A percentile compares a stretch with the other conserved stretches of the same genome.
These are phyloP conservation scores for Hemichromis elongatus DNA, from an alignment of 2,113 vertebrate genomes.

Conservation along the genomic window DNA sequence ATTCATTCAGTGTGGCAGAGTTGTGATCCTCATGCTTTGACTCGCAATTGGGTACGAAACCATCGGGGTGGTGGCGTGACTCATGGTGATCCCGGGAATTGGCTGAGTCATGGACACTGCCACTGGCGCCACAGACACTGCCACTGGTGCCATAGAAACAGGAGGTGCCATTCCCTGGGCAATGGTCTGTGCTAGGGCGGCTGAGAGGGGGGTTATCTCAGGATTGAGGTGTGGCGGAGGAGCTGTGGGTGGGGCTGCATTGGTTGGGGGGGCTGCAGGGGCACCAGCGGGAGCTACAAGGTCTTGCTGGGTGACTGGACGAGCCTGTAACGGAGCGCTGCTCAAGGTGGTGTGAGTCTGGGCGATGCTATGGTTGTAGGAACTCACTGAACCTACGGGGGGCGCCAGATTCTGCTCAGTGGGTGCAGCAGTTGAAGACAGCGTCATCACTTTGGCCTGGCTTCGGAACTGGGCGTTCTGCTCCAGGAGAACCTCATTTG, in stretches of 20 bases:
- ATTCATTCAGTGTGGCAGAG: conserved; percentile 84
- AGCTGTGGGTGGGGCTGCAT: conserved; percentile 80
- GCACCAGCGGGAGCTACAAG: conserved; percentile 83
- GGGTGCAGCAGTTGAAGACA: conserved; percentile 85
- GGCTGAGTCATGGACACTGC: conserved; percentile 94
- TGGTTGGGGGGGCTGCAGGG: conserved; percentile 77
- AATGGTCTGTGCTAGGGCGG: conserved; percentile 92
- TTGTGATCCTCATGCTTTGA: conserved; percentile 97
- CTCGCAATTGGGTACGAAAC: conserved; percentile 94
- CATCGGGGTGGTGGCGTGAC: conserved; percentile 95
- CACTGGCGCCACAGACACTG: conserved; percentile 92
- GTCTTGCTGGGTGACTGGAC: conserved; percentile 89
- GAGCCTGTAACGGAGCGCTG: conserved; percentile 90
- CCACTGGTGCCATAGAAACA: conserved; percentile 93
- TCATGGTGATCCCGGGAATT: conserved; percentile 91
- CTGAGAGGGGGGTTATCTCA: conserved; percentile 90
- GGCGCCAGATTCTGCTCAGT: conserved; percentile 87
- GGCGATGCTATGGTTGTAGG: conserved; percentile 95
- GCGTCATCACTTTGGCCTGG: conserved; percentile 93
- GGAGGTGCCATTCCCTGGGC: conserved; percentile 93
- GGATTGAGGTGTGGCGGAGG: conserved; percentile 83
- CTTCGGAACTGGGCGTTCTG: conserved; percentile 96
- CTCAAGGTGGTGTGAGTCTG: conserved; percentile 98
- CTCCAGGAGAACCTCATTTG: conserved; percentile 94
- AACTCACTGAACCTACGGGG: conserved; percentile 86